Conservation (phyloP, 2,113 vertebrate species). For the Tyto alba region DNA sequence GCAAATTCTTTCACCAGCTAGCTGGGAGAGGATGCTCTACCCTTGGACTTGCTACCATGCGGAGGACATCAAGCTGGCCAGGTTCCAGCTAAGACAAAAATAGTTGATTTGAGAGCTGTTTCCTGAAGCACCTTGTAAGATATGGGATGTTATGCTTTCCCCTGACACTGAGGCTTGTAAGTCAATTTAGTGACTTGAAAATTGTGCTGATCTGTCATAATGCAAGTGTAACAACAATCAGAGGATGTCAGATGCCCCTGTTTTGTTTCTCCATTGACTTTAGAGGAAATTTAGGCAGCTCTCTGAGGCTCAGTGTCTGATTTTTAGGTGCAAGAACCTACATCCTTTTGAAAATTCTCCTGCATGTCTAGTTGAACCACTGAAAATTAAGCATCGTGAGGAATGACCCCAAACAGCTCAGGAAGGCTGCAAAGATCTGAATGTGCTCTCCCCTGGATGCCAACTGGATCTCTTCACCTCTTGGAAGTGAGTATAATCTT, state of each 20-base stretch:
- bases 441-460: fast-evolving
- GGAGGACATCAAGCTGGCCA: neutral
- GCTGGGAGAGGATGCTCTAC: neutral
- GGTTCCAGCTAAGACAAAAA: neutral
- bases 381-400: neutral
- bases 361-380: neutral
- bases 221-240: neutral
- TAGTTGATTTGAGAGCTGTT: neutral
- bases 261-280: neutral
- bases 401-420: neutral
- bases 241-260: neutral
- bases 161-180: neutral
- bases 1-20: neutral
- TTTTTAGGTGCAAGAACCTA: neutral
- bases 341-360: neutral
- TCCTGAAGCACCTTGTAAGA: neutral
- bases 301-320: neutral
- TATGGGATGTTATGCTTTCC: neutral
- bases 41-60: neutral
- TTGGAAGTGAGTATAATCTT: neutral
- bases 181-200: neutral
- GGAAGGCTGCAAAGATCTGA: neutral
- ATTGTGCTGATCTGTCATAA: neutral
- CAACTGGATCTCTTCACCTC: neutral
- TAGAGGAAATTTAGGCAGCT: neutral